phyloP scores from a whole-genome alignment of 2,113 vertebrate species.

The Fulmarus glacialis region DNA sequence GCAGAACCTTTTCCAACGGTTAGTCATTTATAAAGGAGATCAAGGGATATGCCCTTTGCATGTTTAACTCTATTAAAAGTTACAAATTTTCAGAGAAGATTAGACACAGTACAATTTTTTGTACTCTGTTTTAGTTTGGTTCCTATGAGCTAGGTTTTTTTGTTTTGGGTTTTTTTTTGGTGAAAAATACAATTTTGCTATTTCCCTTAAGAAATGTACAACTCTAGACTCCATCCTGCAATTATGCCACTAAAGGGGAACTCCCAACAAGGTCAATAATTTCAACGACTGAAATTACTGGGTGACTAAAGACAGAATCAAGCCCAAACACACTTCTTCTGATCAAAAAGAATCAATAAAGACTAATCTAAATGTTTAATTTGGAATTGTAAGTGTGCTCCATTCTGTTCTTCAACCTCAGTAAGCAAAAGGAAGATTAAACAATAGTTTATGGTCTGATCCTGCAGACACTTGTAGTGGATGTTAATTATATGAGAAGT shows the following conservation, averaged over 20 bases:
- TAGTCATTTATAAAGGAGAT: neutral
- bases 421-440: slow-evolving; percentile 17
- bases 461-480: neutral
- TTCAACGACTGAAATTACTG: neutral
- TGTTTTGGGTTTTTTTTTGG: neutral
- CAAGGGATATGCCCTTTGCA: neutral
- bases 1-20: neutral
- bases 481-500: slow-evolving; percentile 6
- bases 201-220: neutral
- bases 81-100: neutral
- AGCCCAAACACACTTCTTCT: neutral
- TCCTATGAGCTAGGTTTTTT: neutral
- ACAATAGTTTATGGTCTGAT: neutral
- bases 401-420: neutral
- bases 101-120: neutral
- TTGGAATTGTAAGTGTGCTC: neutral
- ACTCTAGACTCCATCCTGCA: neutral
- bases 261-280: neutral
- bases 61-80: neutral
- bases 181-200: neutral
- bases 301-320: neutral
- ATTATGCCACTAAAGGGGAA: neutral
- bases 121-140: neutral
- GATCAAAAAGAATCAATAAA: slow-evolving; percentile 36
- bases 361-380: slow-evolving; percentile 43